phyloP scores from a whole-genome alignment of 2,113 vertebrate species.

The Catharus bicknelli region DNA sequence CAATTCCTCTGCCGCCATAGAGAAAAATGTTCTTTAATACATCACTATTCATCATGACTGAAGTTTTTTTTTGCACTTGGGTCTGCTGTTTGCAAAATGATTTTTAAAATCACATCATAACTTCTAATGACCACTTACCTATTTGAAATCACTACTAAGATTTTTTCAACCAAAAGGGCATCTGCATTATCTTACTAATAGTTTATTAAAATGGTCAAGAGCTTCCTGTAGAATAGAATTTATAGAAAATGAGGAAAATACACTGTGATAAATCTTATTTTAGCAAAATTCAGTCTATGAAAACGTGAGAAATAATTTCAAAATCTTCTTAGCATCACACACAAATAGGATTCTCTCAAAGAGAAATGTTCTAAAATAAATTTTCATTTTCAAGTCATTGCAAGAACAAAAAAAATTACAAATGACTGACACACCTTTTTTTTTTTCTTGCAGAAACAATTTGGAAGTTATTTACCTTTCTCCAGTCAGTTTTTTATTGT shows the following conservation, averaged over 20 bases:
- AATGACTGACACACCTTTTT: background rate
- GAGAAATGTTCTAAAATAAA: background rate
- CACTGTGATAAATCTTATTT: background rate
- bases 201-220: background rate
- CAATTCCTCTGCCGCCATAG: background rate
- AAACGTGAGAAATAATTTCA: background rate
- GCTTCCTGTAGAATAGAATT: background rate
- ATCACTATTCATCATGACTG: background rate
- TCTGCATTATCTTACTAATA: background rate
- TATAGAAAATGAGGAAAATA: background rate
- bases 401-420: background rate
- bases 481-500: background rate
- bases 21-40: background rate
- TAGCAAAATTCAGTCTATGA: background rate
- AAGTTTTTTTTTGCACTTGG: background rate
- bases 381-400: background rate
- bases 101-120: background rate
- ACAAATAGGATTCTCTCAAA: background rate
- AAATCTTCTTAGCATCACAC: background rate
- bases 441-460: background rate
- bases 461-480: background rate
- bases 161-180: background rate
- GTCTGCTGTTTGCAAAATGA: background rate
- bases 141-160: background rate
- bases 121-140: background rate